A percentile compares a stretch with the other conserved stretches of the same genome.
phyloP scores from a whole-genome alignment of 2,888 invertebrate genomes.

The Coleophora deauratella region DNA sequence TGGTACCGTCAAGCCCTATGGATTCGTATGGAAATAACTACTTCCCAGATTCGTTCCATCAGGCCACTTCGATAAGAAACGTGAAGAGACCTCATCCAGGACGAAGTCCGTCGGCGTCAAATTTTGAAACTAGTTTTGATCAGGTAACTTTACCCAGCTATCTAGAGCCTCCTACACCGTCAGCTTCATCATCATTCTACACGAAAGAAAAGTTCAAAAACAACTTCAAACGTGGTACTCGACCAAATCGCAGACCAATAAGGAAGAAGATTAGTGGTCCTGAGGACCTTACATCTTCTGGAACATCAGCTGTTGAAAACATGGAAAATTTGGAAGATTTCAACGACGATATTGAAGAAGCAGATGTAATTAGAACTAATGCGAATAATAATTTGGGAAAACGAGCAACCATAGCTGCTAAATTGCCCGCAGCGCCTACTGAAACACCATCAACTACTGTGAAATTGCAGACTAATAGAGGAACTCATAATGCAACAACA shows the following conservation, averaged over 20 bases:
- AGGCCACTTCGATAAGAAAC: constrained; percentile 54
- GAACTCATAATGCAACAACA: constrained; percentile 31
- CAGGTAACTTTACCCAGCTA: constrained; percentile 58
- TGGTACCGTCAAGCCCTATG: constrained; percentile 35
- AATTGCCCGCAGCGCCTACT: constrained; percentile 42
- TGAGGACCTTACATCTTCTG: constrained; percentile 58
- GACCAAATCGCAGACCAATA: constrained; percentile 56
- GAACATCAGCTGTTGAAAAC: constrained; percentile 51
- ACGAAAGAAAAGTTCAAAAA: constrained; percentile 50
- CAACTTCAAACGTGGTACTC: constrained; percentile 52
- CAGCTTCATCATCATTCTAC: constrained; percentile 44
- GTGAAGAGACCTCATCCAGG: constrained; percentile 43
- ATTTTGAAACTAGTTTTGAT: constrained; percentile 30
- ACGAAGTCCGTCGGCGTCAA: constrained; percentile 30
- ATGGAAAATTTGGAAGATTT: constrained; percentile 50
- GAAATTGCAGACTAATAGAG: constrained; percentile 25
- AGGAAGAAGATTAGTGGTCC: constrained; percentile 56
- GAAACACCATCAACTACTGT: constrained; percentile 30
- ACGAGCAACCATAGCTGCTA: constrained; percentile 51
- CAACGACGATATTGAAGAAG: constrained; percentile 40
- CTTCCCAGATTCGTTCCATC: constrained; percentile 59
- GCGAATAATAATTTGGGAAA: constrained; percentile 26
- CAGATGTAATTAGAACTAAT: constrained; percentile 37
- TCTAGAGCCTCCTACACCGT: constrained; percentile 62
- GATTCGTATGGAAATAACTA: constrained; percentile 63